phyloP scores from a whole-genome alignment of 2,113 vertebrate species.

The Eira barbara region DNA sequence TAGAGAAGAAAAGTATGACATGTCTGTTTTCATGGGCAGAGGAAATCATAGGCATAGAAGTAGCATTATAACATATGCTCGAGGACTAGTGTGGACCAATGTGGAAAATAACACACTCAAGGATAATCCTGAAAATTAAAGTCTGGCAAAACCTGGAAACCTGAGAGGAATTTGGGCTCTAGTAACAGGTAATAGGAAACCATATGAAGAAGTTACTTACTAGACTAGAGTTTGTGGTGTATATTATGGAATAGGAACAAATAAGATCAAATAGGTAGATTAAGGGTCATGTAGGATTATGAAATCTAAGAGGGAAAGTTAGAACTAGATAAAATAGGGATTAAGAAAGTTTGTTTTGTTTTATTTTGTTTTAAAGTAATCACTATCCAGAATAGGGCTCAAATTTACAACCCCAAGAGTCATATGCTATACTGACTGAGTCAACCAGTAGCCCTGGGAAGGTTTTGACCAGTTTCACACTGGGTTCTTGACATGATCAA shows the following conservation, averaged over 20 bases:
- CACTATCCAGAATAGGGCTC: neutral
- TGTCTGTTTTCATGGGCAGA: constrained; percentile 13
- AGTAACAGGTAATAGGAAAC: neutral
- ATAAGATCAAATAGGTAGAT: neutral
- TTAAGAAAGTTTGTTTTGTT: neutral
- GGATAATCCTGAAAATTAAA: constrained; percentile 11
- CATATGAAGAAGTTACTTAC: neutral
- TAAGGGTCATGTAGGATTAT: neutral
- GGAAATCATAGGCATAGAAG: neutral
- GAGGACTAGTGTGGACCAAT: neutral
- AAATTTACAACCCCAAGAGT: neutral
- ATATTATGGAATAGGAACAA: neutral
- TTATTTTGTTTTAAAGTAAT: neutral
- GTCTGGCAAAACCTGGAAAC: constrained; percentile 2
- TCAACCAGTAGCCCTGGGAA: neutral
- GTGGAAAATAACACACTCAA: neutral
- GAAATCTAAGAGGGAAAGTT: neutral
- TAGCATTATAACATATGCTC: neutral
- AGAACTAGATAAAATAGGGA: neutral
- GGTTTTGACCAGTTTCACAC: neutral
- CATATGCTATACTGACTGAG: neutral
- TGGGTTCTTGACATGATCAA: constrained; percentile 3
- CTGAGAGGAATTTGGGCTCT: neutral
- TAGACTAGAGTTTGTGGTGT: neutral
- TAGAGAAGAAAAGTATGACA: neutral